Conservation (phyloP, 2,888 invertebrate species). For the Microdon myrmicae region DNA sequence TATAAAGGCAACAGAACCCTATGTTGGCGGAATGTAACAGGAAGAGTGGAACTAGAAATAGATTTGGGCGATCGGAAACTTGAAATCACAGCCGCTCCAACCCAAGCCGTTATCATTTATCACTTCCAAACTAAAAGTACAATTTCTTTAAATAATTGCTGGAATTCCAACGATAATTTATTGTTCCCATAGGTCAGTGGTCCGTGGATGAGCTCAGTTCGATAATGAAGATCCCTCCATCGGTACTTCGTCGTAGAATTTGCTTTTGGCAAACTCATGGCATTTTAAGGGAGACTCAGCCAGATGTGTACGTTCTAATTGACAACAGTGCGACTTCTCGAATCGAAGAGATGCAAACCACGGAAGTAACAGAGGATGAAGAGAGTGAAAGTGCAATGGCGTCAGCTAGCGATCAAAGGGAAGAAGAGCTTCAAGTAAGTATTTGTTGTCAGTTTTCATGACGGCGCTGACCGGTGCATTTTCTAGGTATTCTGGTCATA, state of each 20-base stretch:
- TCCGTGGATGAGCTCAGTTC: constrained; percentile 85
- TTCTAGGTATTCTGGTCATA: constrained; percentile 87
- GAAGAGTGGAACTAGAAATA: constrained; percentile 89
- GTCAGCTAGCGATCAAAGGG: constrained; percentile 91
- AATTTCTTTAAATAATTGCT: background rate
- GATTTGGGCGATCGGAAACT: constrained; percentile 84
- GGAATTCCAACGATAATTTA: constrained; percentile 50
- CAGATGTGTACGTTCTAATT: constrained; percentile 79
- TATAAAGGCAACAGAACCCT: constrained; percentile 92
- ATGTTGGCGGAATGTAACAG: constrained; percentile 93
- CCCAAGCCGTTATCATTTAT: constrained; percentile 93
- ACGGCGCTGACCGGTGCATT: too few species aligned
- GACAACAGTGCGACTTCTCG: constrained; percentile 73
- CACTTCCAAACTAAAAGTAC: constrained; percentile 88
- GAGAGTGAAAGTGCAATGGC: constrained; percentile 95
- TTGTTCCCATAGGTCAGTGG: constrained; percentile 75
- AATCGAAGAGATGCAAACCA: constrained; percentile 69
- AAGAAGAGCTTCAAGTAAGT: constrained; percentile 86
- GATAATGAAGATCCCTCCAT: constrained; percentile 87
- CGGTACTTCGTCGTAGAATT: constrained; percentile 85
- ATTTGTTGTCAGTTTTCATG: background rate
- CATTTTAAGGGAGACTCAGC: constrained; percentile 78
- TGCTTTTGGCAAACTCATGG: constrained; percentile 96
- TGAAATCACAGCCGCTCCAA: constrained; percentile 87
- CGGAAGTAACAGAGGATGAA: constrained; percentile 84